Base-by-base conservation (phyloP, 2,888 invertebrate genomes). In the Ochropacha duplaris region DNA sequence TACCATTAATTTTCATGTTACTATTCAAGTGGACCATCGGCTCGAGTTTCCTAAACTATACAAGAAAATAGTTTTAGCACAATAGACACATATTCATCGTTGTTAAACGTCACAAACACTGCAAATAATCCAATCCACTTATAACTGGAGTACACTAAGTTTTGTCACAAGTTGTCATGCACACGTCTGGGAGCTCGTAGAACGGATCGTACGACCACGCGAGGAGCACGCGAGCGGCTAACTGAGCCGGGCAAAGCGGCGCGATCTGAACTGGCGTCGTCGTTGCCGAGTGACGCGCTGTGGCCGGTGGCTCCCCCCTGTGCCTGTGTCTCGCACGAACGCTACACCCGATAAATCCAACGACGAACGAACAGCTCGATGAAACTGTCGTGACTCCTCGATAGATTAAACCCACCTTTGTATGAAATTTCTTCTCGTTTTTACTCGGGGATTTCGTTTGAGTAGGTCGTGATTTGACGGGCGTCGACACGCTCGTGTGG, bases 1-100 rank as follows among this genome's bases (percentile, higher is more conserved):
- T 92, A 92, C 92, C 92, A 86, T 89, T 88, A 78, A 92, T 92
- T 92, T 92, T 91, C 92, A 92, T 92, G 85, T 88, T 92, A 90
- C 79, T 88, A 84, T 92, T 92, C 89, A 92, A 90, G 81, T 90
- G 90, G 82, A 92, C 92, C 92, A 92, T 92, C 87, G 79, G 89
- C 82, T 79, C 79, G 79, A 78, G 71, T 82, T 83, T 82, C 79
- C 78, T 72, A 75, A 81, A 81, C 76, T 76, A 69, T 76, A 66
- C 61, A 64, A 64, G 58, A 50, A 69, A 75, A 75, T 65, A 71
- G 76, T 76, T 76, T 78, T 65, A 65, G 65, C 87, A 88, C 86
- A 81, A 71, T 62, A 76, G 79, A 71, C 76, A 78, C 87, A 85
- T 81, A 81, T 82, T 79, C 76, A 85, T 82, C 66, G 66, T 78